Base-by-base conservation (phyloP, 2,113 vertebrate species). In the Halichoeres trimaculatus region DNA sequence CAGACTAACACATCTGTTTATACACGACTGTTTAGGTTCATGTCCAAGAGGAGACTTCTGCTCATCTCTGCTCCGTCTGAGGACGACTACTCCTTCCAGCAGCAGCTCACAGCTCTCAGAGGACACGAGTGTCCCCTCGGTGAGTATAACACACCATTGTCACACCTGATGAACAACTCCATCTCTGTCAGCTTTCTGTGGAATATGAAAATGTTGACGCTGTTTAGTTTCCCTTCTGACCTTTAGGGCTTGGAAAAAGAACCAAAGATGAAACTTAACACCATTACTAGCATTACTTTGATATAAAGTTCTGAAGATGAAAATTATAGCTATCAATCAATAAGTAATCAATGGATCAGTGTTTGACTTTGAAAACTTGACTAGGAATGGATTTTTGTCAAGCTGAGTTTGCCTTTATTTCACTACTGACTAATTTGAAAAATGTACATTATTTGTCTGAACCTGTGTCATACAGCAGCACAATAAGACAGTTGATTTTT, bases 51-150 rank as follows among this genome's bases (percentile, higher is more conserved):
- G 60, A 90, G 94, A 65, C 90, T 95, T 64, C 67, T 95, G 53
- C 80, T 95, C 59, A 83, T 95, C 64, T 95, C 94, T 24, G 83
- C 93, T 61, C 91, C 94, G 16, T 82, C 87, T 55, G 88, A 91
- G 59, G 94, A 94, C 2, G 94, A 95, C 58, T 94, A 94, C 80
- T 92, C 85, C 10, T 91, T 93, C 74, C 94, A 95, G 36, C 94
- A 95, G 81, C 94, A 95, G 87, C 81, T 94, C 38, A 86, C 89
- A 26, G 87, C 92, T 11, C 70, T 95, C 55, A 87, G 43, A 2
- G 92, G 93, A 68, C 94, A 95, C 66, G 78, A 89, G 38, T 95
- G 94, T 63, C 83, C 83, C 9, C 85, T 95, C 63, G 94, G 94
- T 95, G 43, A 60, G 89, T 26, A n/a, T n/a, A 53, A 3, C 20